These are phyloP conservation scores for Phaethornis superciliosus DNA, from an alignment of 2,113 vertebrate genomes.

Conservation along the genomic window DNA sequence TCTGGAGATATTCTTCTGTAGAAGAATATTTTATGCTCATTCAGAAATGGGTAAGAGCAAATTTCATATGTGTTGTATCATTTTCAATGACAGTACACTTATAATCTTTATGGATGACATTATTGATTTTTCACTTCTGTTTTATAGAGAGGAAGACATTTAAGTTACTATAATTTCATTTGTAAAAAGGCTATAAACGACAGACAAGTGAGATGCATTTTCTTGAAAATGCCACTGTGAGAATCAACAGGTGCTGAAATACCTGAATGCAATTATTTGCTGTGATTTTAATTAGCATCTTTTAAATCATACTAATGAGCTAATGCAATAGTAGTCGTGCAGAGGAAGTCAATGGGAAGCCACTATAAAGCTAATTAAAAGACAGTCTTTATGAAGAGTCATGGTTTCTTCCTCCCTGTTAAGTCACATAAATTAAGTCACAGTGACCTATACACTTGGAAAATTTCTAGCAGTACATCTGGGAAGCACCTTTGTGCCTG, in stretches of 20 bases:
- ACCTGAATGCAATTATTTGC: constrained; percentile 70
- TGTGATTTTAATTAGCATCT: constrained; percentile 71
- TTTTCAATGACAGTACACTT: background rate
- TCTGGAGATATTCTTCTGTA: background rate
- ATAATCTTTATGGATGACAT: background rate
- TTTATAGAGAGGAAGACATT: background rate
- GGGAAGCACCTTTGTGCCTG: constrained; percentile 23
- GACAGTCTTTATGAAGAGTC: constrained; percentile 69
- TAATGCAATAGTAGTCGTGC: constrained; percentile 59
- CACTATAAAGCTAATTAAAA: constrained; percentile 86
- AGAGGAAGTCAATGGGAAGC: constrained; percentile 73
- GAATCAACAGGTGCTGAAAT: constrained; percentile 44
- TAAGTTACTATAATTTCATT: background rate
- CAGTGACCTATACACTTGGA: constrained; percentile 62
- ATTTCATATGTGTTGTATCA: background rate
- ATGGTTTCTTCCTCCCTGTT: constrained; percentile 68
- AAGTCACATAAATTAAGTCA: constrained; percentile 69
- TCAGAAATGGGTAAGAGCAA: background rate
- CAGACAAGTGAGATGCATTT: background rate
- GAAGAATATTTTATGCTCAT: background rate
- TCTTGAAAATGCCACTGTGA: background rate
- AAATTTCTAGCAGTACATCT: constrained; percentile 48
- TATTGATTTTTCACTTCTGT: constrained; percentile 21
- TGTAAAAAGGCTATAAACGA: background rate
- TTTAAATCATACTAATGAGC: constrained; percentile 76